Base-by-base conservation (phyloP, 2,113 vertebrate species). In the Campylomormyrus tamandua region DNA sequence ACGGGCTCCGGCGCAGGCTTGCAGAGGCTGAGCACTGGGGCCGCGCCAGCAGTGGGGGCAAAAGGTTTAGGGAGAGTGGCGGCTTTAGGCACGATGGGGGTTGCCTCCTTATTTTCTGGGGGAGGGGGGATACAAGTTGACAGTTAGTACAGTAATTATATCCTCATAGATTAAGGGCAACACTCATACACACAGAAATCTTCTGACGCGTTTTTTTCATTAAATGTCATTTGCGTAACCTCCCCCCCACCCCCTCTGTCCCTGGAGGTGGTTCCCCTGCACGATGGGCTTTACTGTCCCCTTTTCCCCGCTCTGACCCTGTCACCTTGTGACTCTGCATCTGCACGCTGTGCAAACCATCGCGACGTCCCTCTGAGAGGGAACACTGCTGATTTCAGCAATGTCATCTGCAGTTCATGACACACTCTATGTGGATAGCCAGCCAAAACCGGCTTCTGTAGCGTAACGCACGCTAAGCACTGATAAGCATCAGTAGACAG, bases 1-100 rank as follows among this genome's bases (percentile, higher is more conserved):
- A 92, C 88, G 53, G 94, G 93, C 90, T 95, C 94, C 3, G 92
- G 93, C 27, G 90, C 91, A 0, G 91, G 90, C 93, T 93, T 94
- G 90, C 93, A 90, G 46, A 89, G 90, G 90, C 50, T 87, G 90
- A 93, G 90, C 35, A n/a, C 39, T 2, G 46, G 56, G n/a, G 84
- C 27, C n/a, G 89, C 92, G 13, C 91, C 89, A 11, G 93, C 88
- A 83, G 49, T 17, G 39, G 92, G 74, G 88, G 91, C 53, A 15
- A 93, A 90, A n/a, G 91, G 24, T 89, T 90, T 92, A 11, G 92
- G 90, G 31, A 94, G 91, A 17, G 90, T 77, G 0, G 91, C 83
- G 50, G 93, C 83, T 89, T 91, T 92, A 0, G 35, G 50, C 46
- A 84, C 58, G 48, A 83, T 90, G 45, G 92, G 83, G 39, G 85